These are phyloP conservation scores for Polypterus bichir DNA, from an alignment of 2,113 vertebrate genomes.

Conservation along the genomic window DNA sequence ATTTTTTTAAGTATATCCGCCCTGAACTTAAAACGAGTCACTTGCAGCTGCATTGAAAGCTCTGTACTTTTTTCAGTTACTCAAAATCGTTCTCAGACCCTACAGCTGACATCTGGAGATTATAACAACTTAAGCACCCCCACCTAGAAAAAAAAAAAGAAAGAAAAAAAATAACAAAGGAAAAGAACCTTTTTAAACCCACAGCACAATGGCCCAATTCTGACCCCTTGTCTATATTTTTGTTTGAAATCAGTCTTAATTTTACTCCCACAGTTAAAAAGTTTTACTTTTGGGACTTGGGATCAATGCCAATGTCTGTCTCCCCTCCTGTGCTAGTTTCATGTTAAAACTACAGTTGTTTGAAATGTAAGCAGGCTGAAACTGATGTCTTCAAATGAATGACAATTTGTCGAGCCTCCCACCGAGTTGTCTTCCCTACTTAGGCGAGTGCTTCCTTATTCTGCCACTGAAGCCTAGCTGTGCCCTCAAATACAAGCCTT, in stretches of 20 bases:
- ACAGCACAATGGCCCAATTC: not conserved
- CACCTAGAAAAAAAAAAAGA: too few relatives aligned
- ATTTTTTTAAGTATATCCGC: not conserved
- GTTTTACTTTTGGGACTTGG: not conserved
- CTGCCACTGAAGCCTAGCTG: not conserved
- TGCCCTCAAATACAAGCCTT: not conserved
- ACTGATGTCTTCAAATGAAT: constrained; percentile 10
- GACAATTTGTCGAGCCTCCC: constrained; percentile 8
- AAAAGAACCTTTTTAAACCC: not conserved
- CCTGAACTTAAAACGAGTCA: not conserved
- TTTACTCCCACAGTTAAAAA: constrained; percentile 3
- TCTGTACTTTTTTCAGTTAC: not conserved
- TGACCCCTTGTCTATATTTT: not conserved
- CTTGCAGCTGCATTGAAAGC: not conserved
- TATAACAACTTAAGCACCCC: not conserved
- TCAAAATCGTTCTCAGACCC: not conserved
- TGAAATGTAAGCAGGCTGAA: not conserved
- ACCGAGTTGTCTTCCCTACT: constrained; percentile 9
- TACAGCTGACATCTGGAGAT: not conserved
- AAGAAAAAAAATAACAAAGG: not conserved
- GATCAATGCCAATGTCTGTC: not conserved
- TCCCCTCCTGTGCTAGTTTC: not conserved
- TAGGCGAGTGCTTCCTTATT: not conserved
- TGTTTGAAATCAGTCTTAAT: not conserved
- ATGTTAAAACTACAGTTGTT: not conserved